Evolutionary conservation across 2,113 vertebrate genomes (phyloP), one percentile per base, ranked within the genome.

Genomic region (Bolborhynchus lineola): DNA sequence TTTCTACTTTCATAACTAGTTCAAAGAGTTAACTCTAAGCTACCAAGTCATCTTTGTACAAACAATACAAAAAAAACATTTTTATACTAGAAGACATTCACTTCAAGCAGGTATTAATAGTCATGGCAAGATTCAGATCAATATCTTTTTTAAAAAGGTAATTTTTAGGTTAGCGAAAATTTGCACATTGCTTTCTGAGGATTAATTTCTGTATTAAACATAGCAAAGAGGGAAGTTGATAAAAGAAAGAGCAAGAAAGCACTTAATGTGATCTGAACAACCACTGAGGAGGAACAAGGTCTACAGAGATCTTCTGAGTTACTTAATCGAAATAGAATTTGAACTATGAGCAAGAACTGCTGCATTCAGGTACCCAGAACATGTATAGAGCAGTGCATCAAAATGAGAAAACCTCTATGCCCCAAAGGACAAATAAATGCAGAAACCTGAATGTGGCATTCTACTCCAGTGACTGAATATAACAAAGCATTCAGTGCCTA

Each of bases 161-260:
- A 41, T 21, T 69, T 63, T 92, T 59, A 46, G 6, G n/a, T 31
- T 44, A 31, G 18, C 80, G 68, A 83, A 81, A 86, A 82, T 86
- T 62, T 82, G 79, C 60, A 33, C 21, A 3, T 79, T 37, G 16
- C 59, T 72, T 68, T 52, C 79, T 86, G 44, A 62, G 80, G 37
- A 26, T 75, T 92, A 13, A 9, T 39, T 11, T 33, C 44, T 70
- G 31, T 70, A 33, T 89, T 64, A 78, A 77, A 89, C 31, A 31
- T 16, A 77, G 21, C 25, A 80, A 77, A 92, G 77, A 72, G 44
- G 84, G 42, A 92, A 78, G 46, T 8, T 80, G 83, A 88, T 55
- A 92, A 92, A 92, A 37, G 42, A 44, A 89, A 95, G 50, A 79
- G 74, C 84, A 90, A 95, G 92, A 62, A 82, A 63, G 28, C 49